Evolutionary conservation across 1,140 invertebrate genomes (phyloP), one percentile per base, ranked within the genome.

Genomic region (Chrysopa pallens): DNA sequence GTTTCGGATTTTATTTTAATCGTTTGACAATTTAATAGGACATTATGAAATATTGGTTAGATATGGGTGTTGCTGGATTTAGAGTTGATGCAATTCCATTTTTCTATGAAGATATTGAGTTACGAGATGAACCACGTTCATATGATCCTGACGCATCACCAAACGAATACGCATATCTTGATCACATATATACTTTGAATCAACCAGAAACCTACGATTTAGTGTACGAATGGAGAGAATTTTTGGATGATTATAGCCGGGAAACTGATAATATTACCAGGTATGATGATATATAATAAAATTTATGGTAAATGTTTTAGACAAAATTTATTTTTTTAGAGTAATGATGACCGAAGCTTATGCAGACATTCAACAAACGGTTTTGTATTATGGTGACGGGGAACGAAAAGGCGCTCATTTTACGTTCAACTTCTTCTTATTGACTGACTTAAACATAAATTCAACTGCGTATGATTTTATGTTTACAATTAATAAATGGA

Each of bases 301-400:
- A 23, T 23, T 46, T 50, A 42, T 57, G 6, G 11, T 27, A 42
- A 42, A 3, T 12, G 17, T 3, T 3, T 5, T 23, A 23, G 5
- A 5, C 5, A 3, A 5, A 23, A 23, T 5, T 14, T 39, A 39
- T 36, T 5, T 39, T 28, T 23, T 49, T 45, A 70, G 80, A 61
- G 68, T 84, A 5, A 71, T 87, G 62, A 70, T 87, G 66, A 74
- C 74, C 1, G 84, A 87, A 62, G 73, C 72, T 3, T 83, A 82
- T 51, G 69, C 72, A 1, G 59, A 57, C 43, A 59, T 75, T n/a
- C 54, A 69, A 9, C 60, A 73, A 5, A 69, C 69, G 6, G 72
- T 77, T 52, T 65, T 67, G 47, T 87, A 78, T 37, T 52, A 66
- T 42, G 66, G 64, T 8, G 59, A 64, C 43, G 45, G 44, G 0